Evolutionary conservation across 92 coral and sea anemone genomes (phyloP), one percentile per base, ranked within the genome.

Genomic region (Epizoanthus fatuus): DNA sequence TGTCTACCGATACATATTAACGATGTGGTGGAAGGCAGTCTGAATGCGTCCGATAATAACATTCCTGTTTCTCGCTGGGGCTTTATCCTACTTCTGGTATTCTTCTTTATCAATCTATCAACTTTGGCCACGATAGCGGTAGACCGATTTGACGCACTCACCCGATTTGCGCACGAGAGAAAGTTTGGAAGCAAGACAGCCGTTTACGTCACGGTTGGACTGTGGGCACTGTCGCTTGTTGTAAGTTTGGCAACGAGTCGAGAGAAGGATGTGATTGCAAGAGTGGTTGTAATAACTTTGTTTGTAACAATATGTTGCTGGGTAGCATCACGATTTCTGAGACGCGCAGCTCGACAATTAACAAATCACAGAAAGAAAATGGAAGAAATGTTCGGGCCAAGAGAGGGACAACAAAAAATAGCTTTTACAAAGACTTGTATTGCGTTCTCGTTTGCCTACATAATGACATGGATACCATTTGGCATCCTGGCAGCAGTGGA

Each of bases 111-210:
- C 3, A 72, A 72, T 47, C 35, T 72, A 40, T 17, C n/a, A 19
- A 72, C 77, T 20, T 14, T 72, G 60, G 57, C 77, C 10, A 72
- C 60, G 44, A 72, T 72, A 45, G 77, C 77, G 4, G 59, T 49
- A 8, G 77, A 72, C 77, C 77, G 77, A 72, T 72, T 72, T 12
- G 77, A 72, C 0, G 77, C 77, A 25, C 77, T 72, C 59, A 72
- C 62, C 39, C 77, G 77, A 47, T 72, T 72, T 45, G 37, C 59
- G 1, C 77, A 72, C 16, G 16, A 72, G 5, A 72, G 77, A 22
- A 72, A 72, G 35, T 72, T 72, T 49, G 16, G n/a, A 1, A 72
- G 5, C 15, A 72, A 49, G 5, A 72, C 77, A 45, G 77, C 77
- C 13, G n/a, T n/a, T n/a, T n/a, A n/a, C n/a, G n/a, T n/a, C n/a